Percentiles rank a stretch among this genome's conserved stretches.
Evolutionary conservation across 1,140 invertebrate species (phyloP).

Genomic region (Platyscapa corneri): DNA sequence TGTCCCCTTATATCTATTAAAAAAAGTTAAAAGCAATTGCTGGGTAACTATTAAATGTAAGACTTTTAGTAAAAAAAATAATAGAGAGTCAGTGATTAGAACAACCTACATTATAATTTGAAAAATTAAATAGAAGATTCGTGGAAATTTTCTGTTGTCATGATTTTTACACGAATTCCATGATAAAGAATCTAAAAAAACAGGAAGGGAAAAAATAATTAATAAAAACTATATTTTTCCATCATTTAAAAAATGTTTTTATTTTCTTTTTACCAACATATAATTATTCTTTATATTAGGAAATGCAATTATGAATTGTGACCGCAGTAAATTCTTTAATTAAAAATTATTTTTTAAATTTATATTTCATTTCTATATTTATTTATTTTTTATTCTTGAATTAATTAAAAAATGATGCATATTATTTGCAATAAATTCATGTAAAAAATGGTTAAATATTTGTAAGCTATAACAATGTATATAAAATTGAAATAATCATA

Average conservation of each 20-base stretch:
- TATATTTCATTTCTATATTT: too few species aligned
- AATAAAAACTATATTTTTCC: conserved; percentile 68
- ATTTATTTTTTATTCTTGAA: too few species aligned
- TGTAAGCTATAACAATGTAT: too few species aligned
- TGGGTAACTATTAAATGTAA: conserved; percentile 48
- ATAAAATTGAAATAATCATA: too few species aligned
- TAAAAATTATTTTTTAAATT: too few species aligned
- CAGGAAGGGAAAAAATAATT: conserved; percentile 47
- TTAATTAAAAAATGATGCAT: too few species aligned
- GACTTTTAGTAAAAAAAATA: conserved; percentile 47
- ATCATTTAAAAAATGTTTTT: conserved; percentile 55
- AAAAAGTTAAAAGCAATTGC: conserved; percentile 50
- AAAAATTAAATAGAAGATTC: not conserved
- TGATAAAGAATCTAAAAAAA: conserved; percentile 36
- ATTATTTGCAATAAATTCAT: too few species aligned
- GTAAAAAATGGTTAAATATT: too few species aligned
- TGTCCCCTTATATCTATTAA: conserved; percentile 49
- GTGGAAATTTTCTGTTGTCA: not conserved
- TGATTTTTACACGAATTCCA: conserved; percentile 7
- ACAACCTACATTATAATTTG: not conserved
- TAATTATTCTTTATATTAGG: not conserved
- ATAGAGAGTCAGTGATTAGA: conserved; percentile 12
- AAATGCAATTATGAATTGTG: not conserved
- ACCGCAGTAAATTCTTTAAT: too few species aligned
- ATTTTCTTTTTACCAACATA: not conserved